Base-by-base conservation (phyloP, 1,140 invertebrate genomes). In the Cyphomyrmex costatus region DNA sequence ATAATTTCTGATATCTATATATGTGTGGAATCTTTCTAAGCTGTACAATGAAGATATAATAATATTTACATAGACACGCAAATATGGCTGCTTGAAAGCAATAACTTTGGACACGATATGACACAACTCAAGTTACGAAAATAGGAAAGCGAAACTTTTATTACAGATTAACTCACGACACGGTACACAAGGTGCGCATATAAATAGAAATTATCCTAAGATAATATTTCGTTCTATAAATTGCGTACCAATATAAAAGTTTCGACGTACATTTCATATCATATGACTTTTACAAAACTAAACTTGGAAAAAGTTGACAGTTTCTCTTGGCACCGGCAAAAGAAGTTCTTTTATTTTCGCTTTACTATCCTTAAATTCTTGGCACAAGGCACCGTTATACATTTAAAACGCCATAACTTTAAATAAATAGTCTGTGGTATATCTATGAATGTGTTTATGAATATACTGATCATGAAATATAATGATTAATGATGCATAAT, bases 21-120 rank as follows among this genome's bases (percentile, higher is more conserved):
- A n/a, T n/a, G n/a, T n/a, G 49, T 6, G 21, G 2, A 58, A 21
- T 36, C n/a, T 16, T 42, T 68, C 14, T 30, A 21, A 12, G 24
- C 42, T 61, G 16, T 10, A 19, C 2, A 21, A 16, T 56, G 14
- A 56, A 53, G 10, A 27, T 21, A 19, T 21, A 78, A 74, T 74
- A 49, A 2, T 33, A 56, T 68, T 27, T 21, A 53, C 16, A 30
- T 68, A 71, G 83, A 70, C 63, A 86, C 78, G 16, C 4, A 58
- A 66, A 78, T 86, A 89, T 89, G 88, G 82, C 82, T 36, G 46
- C 24, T 66, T 63, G 60, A n/a, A 85, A 77, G 58, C 58, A n/a
- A 24, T 42, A 65, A 30, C 46, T 65, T 51, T 63, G 46, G n/a
- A 51, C 53, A 60, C 53, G 36, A 46, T 73, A 63, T 73, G 68